Evolutionary conservation across 2,888 invertebrate genomes (phyloP), one percentile per base, ranked within the genome.

Genomic region (Cactoblastis cactorum): DNA sequence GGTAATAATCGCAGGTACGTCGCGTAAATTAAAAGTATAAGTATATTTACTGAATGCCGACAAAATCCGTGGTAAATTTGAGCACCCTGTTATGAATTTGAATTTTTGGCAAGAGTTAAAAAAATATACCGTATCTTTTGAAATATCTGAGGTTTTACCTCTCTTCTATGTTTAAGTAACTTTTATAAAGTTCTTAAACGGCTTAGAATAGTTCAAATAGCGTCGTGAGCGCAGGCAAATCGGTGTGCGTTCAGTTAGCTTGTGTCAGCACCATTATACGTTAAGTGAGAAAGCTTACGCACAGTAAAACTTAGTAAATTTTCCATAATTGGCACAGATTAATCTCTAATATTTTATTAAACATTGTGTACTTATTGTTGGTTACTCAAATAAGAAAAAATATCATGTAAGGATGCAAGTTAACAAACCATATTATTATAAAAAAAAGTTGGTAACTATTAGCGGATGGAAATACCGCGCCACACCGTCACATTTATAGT

Each of bases 1-100:
- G 83, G 86, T 84, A 77, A 78, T 63, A 70, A 70, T 77, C 69
- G 70, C 81, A 85, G 81, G 84, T 83, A 86, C 82, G 72, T 70
- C 68, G 74, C 69, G 67, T 74, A 67, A 67, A 64, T 64, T 56
- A 70, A 67, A 70, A 67, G 65, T 65, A 62, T 67, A 63, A 73
- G 69, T 59, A 61, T 56, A 52, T 54, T 54, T 53, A 50, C 52
- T 56, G 58, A 57, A 56, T 59, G 56, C 59, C 59, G 57, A 59
- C 57, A 55, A 37, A 28, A 46, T 49, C 45, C 51, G 35, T 53
- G 47, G 50, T 53, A 48, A 33, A 49, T 49, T 51, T 46, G 49
- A 53, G 50, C 56, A 56, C 56, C 56, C 56, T 58, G 58, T 54
- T 53, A 51, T 53, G 19, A 55, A 34, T 49, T 43, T 9, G 34